Conservation (phyloP, 2,888 invertebrate genomes). For the Toxonevra muliebris region DNA sequence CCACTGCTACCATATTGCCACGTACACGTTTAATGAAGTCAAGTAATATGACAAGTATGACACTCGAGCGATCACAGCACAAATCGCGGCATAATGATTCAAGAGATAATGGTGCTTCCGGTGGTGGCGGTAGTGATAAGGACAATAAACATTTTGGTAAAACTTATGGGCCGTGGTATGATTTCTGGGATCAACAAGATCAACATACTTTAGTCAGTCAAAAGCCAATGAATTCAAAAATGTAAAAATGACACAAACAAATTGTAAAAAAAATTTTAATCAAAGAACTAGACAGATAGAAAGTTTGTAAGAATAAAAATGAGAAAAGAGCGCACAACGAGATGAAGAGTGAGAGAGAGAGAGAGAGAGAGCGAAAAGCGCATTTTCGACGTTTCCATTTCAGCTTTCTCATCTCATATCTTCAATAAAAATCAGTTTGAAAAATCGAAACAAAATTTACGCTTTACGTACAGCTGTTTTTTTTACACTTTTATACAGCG, state of each 20-base stretch:
- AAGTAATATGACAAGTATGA: conserved; percentile 46
- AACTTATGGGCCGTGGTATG: conserved; percentile 89
- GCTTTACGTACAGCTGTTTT: too few relatives aligned
- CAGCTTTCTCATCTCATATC: too few relatives aligned
- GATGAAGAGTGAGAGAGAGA: conserved; percentile 41
- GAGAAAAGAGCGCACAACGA: too few relatives aligned
- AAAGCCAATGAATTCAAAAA: conserved; percentile 22
- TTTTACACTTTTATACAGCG: too few relatives aligned
- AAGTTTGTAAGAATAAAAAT: conserved; percentile 38
- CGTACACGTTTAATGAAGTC: conserved; percentile 61
- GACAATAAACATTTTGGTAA: conserved; percentile 65
- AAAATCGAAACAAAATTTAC: too few relatives aligned
- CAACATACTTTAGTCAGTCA: conserved; percentile 46
- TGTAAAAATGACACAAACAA: conserved; percentile 16
- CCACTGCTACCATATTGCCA: conserved; percentile 61
- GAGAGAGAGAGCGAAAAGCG: too few relatives aligned
- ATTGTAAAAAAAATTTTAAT: not conserved
- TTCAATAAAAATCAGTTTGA: too few relatives aligned
- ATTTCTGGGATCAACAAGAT: conserved; percentile 74
- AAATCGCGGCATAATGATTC: conserved; percentile 34
- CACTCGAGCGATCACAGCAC: conserved; percentile 48
- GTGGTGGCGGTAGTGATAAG: conserved; percentile 40
- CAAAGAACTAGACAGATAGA: not conserved
- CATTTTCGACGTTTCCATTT: too few relatives aligned
- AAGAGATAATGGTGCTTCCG: conserved; percentile 23